Evolutionary conservation across 2,888 invertebrate species (phyloP), one percentile per base, ranked within the genome.

Genomic region (Lasioglossum marginatum): DNA sequence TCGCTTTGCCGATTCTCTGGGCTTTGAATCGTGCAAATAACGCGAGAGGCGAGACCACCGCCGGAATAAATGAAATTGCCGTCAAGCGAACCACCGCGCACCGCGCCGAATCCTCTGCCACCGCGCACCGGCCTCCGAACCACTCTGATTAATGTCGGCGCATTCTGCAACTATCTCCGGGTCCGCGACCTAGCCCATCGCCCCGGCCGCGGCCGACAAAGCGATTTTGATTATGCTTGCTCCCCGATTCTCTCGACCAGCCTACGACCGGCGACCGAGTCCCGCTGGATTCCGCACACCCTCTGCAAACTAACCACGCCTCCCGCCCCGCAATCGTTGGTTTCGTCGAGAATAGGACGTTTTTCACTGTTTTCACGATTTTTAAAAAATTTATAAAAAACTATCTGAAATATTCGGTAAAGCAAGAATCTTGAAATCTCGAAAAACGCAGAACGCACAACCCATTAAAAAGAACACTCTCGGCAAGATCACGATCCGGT

Each of bases 1-100:
- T 57, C 37, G 45, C 16, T 80, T 48, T 10, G 8, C 27, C 19
- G n/a, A 37, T 68, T 23, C 45, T n/a, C 31, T 23, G 34, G 31
- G 31, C 23, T 37, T 45, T 68, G 31, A 8, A 16, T 73, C 57
- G 73, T n/a, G 68, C 63, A 70, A 83, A 86, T 82, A 86, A 80
- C 71, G 73, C 19, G 48, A 0, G 23, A 14, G 31, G 52, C 4
- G 43, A 66, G 66, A 52, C 40, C 45, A 27, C 71, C 60, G 43
- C 23, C 43, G 72, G 43, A 70, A 72, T 66, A 81, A 82, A 77
- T 84, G 82, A 89, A 82, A 84, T 89, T 88, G 77, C 72, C 79
- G 77, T 63, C 75, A 37, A 79, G n/a, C 34, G 66, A 34, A 66
- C 34, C 34, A n/a, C n/a, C n/a, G n/a, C n/a, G n/a, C n/a, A n/a